Percentiles rank a stretch among this genome's conserved stretches.
Evolutionary conservation across 2,113 vertebrate genomes (phyloP).

Genomic region (Stictonetta naevosa): DNA sequence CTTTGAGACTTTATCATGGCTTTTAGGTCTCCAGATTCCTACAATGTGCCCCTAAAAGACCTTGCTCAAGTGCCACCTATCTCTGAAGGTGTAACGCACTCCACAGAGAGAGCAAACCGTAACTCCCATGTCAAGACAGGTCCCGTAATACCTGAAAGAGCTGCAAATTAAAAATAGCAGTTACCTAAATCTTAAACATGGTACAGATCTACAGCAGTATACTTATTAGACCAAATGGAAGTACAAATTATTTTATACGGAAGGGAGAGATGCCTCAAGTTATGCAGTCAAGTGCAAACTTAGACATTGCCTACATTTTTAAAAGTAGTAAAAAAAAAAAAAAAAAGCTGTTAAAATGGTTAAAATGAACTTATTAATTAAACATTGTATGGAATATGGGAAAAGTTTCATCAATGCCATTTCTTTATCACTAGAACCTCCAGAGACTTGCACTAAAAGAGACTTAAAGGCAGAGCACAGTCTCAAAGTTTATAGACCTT

Average conservation of each 20-base stretch:
- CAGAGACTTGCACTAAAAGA: not conserved
- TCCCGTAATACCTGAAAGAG: not conserved
- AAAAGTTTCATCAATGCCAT: not conserved
- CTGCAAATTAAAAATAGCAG: not conserved
- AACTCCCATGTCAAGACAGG: not conserved
- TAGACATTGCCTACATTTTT: not conserved
- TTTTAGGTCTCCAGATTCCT: not conserved
- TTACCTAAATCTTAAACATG: not conserved
- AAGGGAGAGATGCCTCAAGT: not conserved
- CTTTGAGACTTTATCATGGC: rapidly evolving
- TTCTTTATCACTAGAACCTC: not conserved
- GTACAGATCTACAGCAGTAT: not conserved
- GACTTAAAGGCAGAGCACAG: not conserved
- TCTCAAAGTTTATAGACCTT: not conserved
- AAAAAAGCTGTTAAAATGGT: not conserved
- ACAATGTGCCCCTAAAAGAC: not conserved
- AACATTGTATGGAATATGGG: not conserved
- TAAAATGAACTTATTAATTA: not conserved
- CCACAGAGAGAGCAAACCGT: not conserved
- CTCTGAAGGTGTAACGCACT: not conserved
- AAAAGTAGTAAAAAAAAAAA: not conserved
- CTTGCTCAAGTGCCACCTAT: not conserved
- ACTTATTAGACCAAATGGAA: not conserved
- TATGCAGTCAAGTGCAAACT: not conserved
- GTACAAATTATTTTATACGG: not conserved